Evolutionary conservation across 2,113 vertebrate species (phyloP), one percentile per base, ranked within the genome.

Genomic region (Ibidorhyncha struthersii): DNA sequence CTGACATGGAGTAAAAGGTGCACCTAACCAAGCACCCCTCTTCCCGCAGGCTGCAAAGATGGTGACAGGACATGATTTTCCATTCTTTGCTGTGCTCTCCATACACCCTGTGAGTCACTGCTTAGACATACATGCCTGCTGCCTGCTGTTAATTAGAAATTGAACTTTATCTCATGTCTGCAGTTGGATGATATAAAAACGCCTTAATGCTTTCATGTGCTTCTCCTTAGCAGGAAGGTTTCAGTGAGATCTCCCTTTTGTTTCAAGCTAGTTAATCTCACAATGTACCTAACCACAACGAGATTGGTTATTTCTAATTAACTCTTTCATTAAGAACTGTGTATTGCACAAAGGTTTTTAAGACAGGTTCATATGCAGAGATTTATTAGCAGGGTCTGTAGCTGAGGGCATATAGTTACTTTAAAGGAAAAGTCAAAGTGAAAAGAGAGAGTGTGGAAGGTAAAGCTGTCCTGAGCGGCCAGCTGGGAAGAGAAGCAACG

Each of bases 31-130:
- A 77, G 5, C 12, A 4, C 4, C 5, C 4, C 20, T 73, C 20
- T 53, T 78, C 32, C n/a, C 0, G 0, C n/a, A 27, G 30, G 34
- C n/a, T 58, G 26, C 19, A n/a, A 47, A 27, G 17, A 80, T 61
- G 32, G 32, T 50, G 55, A 61, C 34, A 78, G 52, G 36, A 43
- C 17, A 14, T 19, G 11, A 25, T 56, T 30, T 34, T 56, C 19
- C n/a, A 30, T 45, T n/a, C 27, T 86, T 20, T 43, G 22, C 56
- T n/a, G 19, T 43, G 38, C 25, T 40, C 14, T 55, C 41, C 19
- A 10, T 32, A 23, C 11, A 27, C 23, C 17, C 36, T 4, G 5
- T 36, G 47, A 41, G 16, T 61, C 58, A 61, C 26, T 18, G 56
- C n/a, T 89, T 21, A 52, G 41, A 58, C 52, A 34, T 20, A 52